Evolutionary conservation across 2,113 vertebrate species (phyloP).

Genomic region (Thermophis baileyi): DNA sequence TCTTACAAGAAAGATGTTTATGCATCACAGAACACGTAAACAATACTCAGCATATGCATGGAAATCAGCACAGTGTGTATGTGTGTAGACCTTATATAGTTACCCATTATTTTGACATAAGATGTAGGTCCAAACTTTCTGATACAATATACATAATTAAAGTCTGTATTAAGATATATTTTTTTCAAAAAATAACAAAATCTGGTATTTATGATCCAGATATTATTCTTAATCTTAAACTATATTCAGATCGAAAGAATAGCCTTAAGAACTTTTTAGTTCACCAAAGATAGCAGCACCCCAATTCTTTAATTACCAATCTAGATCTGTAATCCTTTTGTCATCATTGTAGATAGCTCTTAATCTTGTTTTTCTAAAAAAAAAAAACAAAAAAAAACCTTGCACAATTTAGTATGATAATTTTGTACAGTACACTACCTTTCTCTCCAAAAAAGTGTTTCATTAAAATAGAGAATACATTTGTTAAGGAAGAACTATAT

Average conservation of each 20-base stretch:
- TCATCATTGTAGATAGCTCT: neutral
- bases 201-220: neutral
- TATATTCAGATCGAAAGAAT: neutral
- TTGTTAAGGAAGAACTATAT: neutral
- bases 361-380: neutral
- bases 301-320: neutral
- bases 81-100: neutral
- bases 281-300: neutral
- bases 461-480: neutral
- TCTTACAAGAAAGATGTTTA: neutral
- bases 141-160: neutral
- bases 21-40: neutral
- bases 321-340: neutral
- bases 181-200: neutral
- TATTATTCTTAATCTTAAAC: neutral
- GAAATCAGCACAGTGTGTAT: neutral
- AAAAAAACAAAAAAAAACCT: too few relatives aligned
- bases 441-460: neutral
- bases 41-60: neutral
- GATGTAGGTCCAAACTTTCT: neutral
- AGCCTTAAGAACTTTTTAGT: neutral
- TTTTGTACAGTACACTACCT: neutral
- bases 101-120: neutral
- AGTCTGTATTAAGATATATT: neutral
- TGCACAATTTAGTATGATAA: neutral